Evolutionary conservation across 2,888 invertebrate species (phyloP), one percentile per base, ranked within the genome.

Genomic region (Synergus umbraculus): DNA sequence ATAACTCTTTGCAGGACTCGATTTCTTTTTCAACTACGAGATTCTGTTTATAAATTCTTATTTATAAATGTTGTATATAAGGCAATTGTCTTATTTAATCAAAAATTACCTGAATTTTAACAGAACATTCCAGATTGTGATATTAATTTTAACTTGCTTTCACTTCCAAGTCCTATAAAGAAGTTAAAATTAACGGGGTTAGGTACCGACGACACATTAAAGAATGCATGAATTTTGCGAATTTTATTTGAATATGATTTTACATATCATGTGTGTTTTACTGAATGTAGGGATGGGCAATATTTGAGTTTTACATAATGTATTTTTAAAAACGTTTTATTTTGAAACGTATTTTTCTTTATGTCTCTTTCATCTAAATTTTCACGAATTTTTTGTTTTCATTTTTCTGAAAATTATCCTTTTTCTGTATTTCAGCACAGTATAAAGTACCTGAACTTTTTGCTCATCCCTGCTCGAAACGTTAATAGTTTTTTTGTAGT

Each of bases 391-490:
- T n/a, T 58, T 58, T 58, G 18, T 58, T 58, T 63, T 13, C 22
- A 29, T 29, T 63, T 63, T 29, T 12, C 13, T 29, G 12, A 29
- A 63, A 29, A 18, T 63, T 29, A 63, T 29, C 22, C 0, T 63
- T 29, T 63, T 63, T 63, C 63, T 63, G 63, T 63, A 63, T 63
- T 63, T 63, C 63, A 63, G 63, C 63, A 63, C 63, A 63, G 13
- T 76, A 13, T 13, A 76, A 12, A 58, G 37, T 18, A 60, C 49
- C 41, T 76, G 58, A n/a, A 76, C 60, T 37, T 60, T 46, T 76
- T 58, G 76, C 60, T 76, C 73, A 73, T 73, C 73, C 76, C 76
- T 76, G 76, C 76, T 76, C 44, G 60, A 76, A 41, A 44, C 58
- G 22, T 76, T 60, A 18, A 41, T 63, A 76, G 60, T 54, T 41